phyloP scores from a whole-genome alignment of 1,140 invertebrate species.

The Formica selysi region DNA sequence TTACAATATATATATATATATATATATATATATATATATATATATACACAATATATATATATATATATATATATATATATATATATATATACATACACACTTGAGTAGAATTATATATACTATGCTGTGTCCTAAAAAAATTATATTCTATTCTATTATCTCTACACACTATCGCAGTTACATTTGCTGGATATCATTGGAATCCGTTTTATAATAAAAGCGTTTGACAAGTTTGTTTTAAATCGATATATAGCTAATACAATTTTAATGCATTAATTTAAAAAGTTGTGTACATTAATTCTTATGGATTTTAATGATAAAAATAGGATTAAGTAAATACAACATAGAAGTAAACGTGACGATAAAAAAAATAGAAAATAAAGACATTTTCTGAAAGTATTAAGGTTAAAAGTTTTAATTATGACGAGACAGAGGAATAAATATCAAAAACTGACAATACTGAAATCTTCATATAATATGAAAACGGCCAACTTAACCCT shows the following conservation, averaged over 20 bases:
- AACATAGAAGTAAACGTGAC: neutral
- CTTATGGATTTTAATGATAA: neutral
- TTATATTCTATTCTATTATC: neutral
- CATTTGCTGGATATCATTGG: neutral
- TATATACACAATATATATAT: too few relatives aligned
- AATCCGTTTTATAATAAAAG: neutral
- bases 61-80: too few relatives aligned
- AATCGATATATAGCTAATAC: neutral
- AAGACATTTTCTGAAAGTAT: neutral
- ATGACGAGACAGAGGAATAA: slow-evolving; percentile 1
- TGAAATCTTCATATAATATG: neutral
- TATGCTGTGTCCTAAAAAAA: neutral
- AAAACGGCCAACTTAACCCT: slow-evolving; percentile 31
- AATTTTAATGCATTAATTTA: slow-evolving; percentile 17
- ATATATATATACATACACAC: too few relatives aligned
- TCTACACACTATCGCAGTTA: neutral
- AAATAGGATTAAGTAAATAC: neutral
- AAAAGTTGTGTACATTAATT: neutral
- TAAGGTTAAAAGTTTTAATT: slow-evolving; percentile 4
- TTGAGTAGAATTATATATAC: too few relatives aligned
- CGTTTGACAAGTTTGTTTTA: neutral
- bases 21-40: too few relatives aligned
- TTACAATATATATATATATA: too few relatives aligned
- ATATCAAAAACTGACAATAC: slow-evolving; percentile 3
- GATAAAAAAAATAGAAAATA: slow-evolving; percentile 5